phyloP scores from a whole-genome alignment of 2,113 vertebrate genomes.

The Sarotherodon lohbergeri region DNA sequence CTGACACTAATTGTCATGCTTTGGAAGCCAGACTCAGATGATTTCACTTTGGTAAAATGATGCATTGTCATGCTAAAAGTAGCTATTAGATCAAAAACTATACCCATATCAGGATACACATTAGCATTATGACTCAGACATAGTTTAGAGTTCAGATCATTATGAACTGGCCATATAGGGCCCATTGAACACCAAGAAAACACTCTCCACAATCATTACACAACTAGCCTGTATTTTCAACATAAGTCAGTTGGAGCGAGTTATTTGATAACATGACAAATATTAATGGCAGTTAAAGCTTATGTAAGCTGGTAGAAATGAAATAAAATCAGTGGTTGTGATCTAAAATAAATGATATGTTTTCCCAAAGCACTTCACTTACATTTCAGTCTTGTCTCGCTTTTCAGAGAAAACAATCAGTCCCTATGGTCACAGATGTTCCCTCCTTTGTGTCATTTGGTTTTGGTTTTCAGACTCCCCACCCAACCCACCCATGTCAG shows the following conservation, averaged over 20 bases:
- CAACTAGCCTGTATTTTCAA: background rate
- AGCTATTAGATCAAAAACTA: background rate
- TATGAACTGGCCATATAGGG: background rate
- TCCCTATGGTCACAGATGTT: background rate
- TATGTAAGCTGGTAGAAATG: background rate
- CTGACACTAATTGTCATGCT: background rate
- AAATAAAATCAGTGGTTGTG: background rate
- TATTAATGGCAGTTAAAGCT: background rate
- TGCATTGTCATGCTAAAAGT: background rate
- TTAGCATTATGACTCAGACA: background rate
- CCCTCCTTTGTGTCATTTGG: slow-evolving; percentile 2
- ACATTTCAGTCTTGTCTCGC: background rate
- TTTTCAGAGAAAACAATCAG: background rate
- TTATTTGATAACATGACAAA: background rate
- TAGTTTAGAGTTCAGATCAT: background rate
- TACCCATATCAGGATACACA: background rate
- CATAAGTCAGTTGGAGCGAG: background rate
- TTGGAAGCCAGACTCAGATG: background rate
- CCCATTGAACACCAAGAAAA: background rate
- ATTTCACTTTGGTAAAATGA: background rate
- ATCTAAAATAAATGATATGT: background rate
- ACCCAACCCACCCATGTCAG: background rate
- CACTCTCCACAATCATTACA: background rate
- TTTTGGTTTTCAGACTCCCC: background rate
- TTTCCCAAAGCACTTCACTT: background rate